phyloP scores from a whole-genome alignment of 2,113 vertebrate genomes.

The Taurulus bubalis region DNA sequence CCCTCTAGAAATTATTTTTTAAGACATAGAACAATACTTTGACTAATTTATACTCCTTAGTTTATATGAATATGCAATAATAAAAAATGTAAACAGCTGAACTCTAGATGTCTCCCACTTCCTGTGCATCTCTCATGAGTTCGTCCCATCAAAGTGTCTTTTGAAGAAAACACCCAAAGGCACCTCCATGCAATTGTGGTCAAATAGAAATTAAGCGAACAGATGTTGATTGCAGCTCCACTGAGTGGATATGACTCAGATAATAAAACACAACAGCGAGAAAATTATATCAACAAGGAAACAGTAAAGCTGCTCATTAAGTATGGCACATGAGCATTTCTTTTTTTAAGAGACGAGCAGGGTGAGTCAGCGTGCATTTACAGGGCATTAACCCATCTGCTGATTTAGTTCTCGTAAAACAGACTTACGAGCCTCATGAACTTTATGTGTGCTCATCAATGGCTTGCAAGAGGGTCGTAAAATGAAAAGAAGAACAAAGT shows the following conservation, averaged over 20 bases:
- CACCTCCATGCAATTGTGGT: slow-evolving; percentile 14
- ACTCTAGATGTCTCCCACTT: not conserved
- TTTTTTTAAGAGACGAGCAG: slow-evolving; percentile 10
- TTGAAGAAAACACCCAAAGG: slow-evolving; percentile 21
- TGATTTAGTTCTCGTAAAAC: slow-evolving; percentile 56
- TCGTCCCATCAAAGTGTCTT: not conserved
- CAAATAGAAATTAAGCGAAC: slow-evolving; percentile 17
- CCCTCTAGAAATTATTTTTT: not conserved
- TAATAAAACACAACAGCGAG: slow-evolving; percentile 38
- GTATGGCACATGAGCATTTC: slow-evolving; percentile 9
- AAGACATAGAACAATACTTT: not conserved
- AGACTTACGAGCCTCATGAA: slow-evolving; percentile 65
- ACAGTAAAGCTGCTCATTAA: slow-evolving; percentile 55
- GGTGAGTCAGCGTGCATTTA: slow-evolving; percentile 72
- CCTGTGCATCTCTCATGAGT: not conserved
- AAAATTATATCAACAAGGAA: slow-evolving; percentile 42
- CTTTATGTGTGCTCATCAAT: slow-evolving; percentile 57
- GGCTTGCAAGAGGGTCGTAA: slow-evolving; percentile 60
- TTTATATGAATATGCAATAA: not conserved
- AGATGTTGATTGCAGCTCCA: not conserved
- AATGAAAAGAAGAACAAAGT: slow-evolving; percentile 50
- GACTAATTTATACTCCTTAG: not conserved
- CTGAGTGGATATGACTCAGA: not conserved
- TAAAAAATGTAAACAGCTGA: too few relatives aligned
- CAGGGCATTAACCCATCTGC: slow-evolving; percentile 69